phyloP scores from a whole-genome alignment of 2,888 invertebrate species.

The Didymodactylos carnosus region DNA sequence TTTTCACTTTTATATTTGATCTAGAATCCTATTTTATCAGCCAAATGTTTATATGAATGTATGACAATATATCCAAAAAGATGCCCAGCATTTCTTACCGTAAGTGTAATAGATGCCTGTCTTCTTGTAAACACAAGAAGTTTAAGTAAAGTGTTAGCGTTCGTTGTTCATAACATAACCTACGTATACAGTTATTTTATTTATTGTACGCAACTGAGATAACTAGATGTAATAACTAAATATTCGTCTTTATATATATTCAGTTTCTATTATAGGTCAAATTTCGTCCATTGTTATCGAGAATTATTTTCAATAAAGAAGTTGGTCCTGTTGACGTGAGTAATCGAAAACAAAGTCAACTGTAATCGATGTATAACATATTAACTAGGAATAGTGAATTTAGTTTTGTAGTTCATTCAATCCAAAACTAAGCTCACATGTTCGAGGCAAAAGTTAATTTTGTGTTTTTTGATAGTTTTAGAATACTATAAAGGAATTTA shows the following conservation, averaged over 20 bases:
- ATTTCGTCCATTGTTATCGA: not conserved
- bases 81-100: not conserved
- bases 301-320: not conserved
- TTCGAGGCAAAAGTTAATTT: too few relatives aligned
- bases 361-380: not conserved
- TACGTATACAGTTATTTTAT: too few relatives aligned
- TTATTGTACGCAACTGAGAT: too few relatives aligned
- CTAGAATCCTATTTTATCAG: not conserved
- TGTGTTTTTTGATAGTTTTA: too few relatives aligned
- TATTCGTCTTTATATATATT: not conserved
- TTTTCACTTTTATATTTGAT: not conserved
- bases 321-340: too few relatives aligned
- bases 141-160: too few relatives aligned
- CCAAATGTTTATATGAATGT: not conserved
- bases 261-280: not conserved
- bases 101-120: not conserved
- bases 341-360: too few relatives aligned
- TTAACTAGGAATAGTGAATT: not conserved
- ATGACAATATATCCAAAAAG: not conserved
- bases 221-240: not conserved
- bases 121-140: too few relatives aligned
- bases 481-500: too few relatives aligned
- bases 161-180: too few relatives aligned
- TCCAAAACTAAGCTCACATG: too few relatives aligned
- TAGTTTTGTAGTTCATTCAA: too few relatives aligned